Evolutionary conservation across 2,797 vertebrate genomes (phyloP).

Genomic region (Lophotriccus pileatus): DNA sequence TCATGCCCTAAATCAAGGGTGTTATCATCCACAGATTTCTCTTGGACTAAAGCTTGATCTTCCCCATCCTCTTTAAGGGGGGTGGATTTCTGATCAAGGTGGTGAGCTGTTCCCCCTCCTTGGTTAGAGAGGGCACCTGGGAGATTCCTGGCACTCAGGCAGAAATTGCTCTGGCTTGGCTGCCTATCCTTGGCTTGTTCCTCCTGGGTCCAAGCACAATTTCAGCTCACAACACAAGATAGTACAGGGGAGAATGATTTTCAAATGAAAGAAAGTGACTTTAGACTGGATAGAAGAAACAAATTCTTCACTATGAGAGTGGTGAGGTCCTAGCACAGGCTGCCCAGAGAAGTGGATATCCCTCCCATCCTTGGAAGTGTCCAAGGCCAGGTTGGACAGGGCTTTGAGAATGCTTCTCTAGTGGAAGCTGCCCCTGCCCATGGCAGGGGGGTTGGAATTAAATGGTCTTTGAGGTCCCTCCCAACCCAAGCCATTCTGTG

Average conservation of each 20-base stretch:
- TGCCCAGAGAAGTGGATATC: background rate
- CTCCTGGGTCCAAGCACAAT: accelerated
- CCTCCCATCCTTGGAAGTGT: background rate
- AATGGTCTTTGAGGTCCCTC: background rate
- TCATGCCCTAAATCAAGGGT: background rate
- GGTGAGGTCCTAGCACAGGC: background rate
- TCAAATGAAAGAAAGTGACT: background rate
- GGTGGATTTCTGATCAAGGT: background rate
- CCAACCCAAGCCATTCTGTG: background rate
- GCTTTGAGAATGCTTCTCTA: background rate
- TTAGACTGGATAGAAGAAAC: background rate
- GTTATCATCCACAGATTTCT: background rate
- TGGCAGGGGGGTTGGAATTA: background rate
- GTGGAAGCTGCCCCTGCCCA: background rate
- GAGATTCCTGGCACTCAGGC: background rate
- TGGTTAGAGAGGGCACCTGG: background rate
- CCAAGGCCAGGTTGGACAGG: background rate
- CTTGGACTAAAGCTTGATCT: background rate
- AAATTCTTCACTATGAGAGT: background rate
- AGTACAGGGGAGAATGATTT: background rate
- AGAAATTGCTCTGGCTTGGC: background rate
- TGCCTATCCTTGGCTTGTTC: background rate
- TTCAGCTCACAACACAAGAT: accelerated
- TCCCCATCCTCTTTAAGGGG: background rate
- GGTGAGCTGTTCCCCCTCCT: background rate